Evolutionary conservation across 1,140 invertebrate genomes (phyloP).

Genomic region (Bombus pyrosoma): DNA sequence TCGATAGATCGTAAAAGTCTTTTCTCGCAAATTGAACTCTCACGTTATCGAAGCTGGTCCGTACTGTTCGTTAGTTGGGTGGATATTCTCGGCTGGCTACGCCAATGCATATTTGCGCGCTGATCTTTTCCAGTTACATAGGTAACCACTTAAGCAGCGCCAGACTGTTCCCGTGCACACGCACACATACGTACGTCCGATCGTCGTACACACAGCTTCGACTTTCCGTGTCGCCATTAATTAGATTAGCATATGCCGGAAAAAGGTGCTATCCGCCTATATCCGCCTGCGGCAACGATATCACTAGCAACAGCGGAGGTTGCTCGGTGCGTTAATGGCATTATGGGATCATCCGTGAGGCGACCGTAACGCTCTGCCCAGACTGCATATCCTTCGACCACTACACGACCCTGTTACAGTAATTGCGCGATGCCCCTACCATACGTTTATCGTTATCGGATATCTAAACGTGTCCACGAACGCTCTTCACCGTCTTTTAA

Average conservation of each 20-base stretch:
- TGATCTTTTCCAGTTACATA: slow-evolving; percentile 41
- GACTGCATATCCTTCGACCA: not conserved
- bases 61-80: not conserved
- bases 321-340: slow-evolving; percentile 47
- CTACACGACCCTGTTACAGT: not conserved
- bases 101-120: slow-evolving; percentile 7
- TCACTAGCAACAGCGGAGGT: slow-evolving; percentile 12
- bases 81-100: not conserved
- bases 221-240: slow-evolving; percentile 55
- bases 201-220: not conserved
- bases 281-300: slow-evolving; percentile 41
- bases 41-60: not conserved
- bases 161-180: not conserved
- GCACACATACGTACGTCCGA: not conserved
- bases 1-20: not conserved
- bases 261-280: slow-evolving; percentile 59
- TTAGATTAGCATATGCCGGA: slow-evolving; percentile 66
- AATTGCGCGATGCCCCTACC: not conserved
- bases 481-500: not conserved
- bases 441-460: not conserved
- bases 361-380: not conserved
- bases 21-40: not conserved
- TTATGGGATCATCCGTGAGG: slow-evolving; percentile 45
- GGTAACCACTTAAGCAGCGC: slow-evolving; percentile 30
- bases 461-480: not conserved